phyloP scores from a whole-genome alignment of 2,113 vertebrate species.

The Falcunculus frontatus region DNA sequence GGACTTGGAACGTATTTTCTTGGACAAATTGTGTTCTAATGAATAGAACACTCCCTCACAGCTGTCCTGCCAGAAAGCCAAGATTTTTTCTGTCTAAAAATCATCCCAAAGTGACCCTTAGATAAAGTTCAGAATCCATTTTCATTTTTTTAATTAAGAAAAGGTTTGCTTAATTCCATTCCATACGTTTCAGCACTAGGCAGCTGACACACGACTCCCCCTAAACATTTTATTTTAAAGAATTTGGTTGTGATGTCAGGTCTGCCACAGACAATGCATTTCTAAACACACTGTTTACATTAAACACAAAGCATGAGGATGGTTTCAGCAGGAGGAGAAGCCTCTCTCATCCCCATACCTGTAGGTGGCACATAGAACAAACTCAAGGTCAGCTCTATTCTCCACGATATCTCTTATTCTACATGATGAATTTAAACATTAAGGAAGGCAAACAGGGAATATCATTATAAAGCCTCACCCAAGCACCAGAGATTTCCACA shows the following conservation, averaged over 20 bases:
- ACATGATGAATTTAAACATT: neutral
- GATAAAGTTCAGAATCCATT: constrained; percentile 70
- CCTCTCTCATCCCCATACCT: neutral
- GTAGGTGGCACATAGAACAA: neutral
- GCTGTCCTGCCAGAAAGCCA: constrained; percentile 69
- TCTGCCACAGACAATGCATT: constrained; percentile 28
- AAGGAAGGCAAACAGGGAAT: neutral
- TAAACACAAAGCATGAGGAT: neutral
- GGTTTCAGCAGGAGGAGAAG: neutral
- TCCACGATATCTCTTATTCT: no score
- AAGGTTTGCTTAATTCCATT: constrained; percentile 61
- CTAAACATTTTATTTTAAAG: constrained; percentile 29
- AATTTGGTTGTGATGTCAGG: constrained; percentile 33
- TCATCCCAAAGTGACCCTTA: constrained; percentile 72
- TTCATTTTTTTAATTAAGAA: constrained; percentile 66
- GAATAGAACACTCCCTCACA: constrained; percentile 69
- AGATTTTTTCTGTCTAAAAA: constrained; percentile 68
- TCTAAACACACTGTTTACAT: constrained; percentile 8
- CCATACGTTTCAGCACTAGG: constrained; percentile 48
- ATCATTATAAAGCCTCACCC: neutral
- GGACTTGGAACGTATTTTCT: constrained; percentile 68
- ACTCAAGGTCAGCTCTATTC: neutral
- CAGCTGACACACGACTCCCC: constrained; percentile 33
- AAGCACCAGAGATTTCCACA: neutral
- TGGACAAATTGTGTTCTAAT: constrained; percentile 71